phyloP scores from a whole-genome alignment of 2,113 vertebrate genomes.

The Puntigrus tetrazona region DNA sequence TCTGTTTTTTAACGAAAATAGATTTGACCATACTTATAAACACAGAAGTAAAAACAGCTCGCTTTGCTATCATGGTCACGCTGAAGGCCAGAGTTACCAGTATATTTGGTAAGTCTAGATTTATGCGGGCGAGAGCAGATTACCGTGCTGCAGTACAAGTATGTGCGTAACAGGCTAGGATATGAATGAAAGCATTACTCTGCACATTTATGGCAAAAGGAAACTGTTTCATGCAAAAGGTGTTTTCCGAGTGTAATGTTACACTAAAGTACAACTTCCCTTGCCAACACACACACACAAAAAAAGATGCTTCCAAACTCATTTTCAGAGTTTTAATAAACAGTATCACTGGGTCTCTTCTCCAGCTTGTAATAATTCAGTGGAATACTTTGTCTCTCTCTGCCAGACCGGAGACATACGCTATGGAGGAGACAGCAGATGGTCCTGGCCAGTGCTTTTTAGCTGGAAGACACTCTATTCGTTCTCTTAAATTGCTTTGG shows the following conservation, averaged over 20 bases:
- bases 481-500: not conserved
- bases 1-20: not conserved
- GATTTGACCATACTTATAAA: not conserved
- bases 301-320: not conserved
- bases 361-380: conserved; percentile 14
- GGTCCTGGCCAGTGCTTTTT: conserved; percentile 18
- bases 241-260: not conserved
- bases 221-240: not conserved
- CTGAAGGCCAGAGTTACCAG: not conserved
- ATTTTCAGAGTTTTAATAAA: conserved; percentile 18
- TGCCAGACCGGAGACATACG: conserved; percentile 31
- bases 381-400: conserved; percentile 10
- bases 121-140: not conserved
- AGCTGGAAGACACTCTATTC: conserved; percentile 9
- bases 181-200: not conserved
- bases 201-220: not conserved
- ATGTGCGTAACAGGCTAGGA: not conserved
- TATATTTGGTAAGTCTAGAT: not conserved
- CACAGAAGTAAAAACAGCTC: not conserved
- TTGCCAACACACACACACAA: not conserved
- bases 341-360: not conserved
- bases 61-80: not conserved
- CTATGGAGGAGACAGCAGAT: conserved; percentile 35
- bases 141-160: not conserved
- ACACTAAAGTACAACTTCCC: not conserved